Percentiles rank a stretch among this genome's conserved stretches.
These are phyloP conservation scores for Leptopilina clavipes DNA, from an alignment of 1,140 invertebrate genomes.

Conservation along the genomic window DNA sequence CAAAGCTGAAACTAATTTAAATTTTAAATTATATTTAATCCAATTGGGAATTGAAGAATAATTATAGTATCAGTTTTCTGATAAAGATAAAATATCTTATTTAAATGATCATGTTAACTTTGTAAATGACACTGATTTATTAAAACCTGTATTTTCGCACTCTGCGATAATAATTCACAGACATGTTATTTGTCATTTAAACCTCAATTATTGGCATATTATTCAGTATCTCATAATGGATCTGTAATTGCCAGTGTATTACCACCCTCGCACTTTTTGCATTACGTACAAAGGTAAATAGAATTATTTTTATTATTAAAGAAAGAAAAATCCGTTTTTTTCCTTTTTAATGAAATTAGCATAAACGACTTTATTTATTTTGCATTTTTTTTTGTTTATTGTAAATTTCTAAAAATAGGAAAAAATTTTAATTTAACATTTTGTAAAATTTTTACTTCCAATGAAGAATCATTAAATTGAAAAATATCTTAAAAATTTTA, in stretches of 20 bases:
- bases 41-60: background rate
- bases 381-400: no score
- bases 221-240: constrained; percentile 5
- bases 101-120: background rate
- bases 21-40: background rate
- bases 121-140: background rate
- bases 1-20: no score
- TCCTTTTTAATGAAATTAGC: no score
- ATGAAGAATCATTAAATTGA: no score
- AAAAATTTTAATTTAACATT: no score
- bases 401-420: no score
- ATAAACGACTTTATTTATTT: no score
- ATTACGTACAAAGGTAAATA: background rate
- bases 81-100: background rate
- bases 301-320: background rate
- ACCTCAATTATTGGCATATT: background rate
- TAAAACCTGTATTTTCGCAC: background rate
- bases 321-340: no score
- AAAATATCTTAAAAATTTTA: no score
- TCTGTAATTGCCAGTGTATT: background rate
- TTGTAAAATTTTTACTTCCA: no score
- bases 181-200: constrained; percentile 6
- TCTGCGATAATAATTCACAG: background rate
- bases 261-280: background rate
- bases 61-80: background rate